Base-by-base conservation (phyloP, 2,113 vertebrate species). In the Dipodomys stephensi region DNA sequence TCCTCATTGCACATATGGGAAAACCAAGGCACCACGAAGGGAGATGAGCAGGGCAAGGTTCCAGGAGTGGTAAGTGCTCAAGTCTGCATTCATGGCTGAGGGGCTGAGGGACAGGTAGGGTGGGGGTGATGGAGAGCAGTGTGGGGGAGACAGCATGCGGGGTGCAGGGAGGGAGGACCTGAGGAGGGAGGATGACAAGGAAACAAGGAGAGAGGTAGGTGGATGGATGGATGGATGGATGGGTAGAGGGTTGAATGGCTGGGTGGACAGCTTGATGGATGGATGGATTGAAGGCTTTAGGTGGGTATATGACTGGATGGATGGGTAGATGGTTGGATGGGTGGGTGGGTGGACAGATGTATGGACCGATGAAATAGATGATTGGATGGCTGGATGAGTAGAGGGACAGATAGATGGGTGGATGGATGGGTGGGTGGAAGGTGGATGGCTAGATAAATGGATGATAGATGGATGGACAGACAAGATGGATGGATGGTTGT, bases 251-350 rank as follows among this genome's bases (percentile, higher is more conserved):
- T 4, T 9, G 18, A 13, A 20, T 8, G 16, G 10, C 1, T 67
- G 16, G 25, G 6, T 15, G 89, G 25, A 8, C 39, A 60, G 7
- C 0, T 19, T 3, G 16, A 7, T 6, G 4, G 6, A 4, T 2
- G 7, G 22, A 4, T 30, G 81, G 27, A 4, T 62, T 68, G 10
- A 3, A 2, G 35, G 35, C 35, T 39, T 39, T 39, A 39, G 35
- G 35, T 44, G 11, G 11, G 13, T 87, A 19, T 18, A 4, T 25
- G 11, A 3, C 0, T 77, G 60, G 20, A 0, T n/a, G 7, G 27
- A 1, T 46, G 27, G 16, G 25, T 16, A 60, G 15, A 20, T 30
- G 67, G 67, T 2, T 69, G 6, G 10, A 67, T 67, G 65, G 65
- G n/a, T 39, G 35, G 35, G 35, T 13, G 15, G 20, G 10, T 1